A percentile compares a stretch with the other conserved stretches of the same genome.
These are phyloP conservation scores for Tupaia chinensis DNA, from an alignment of 2,113 vertebrate genomes.

Conservation along the genomic window DNA sequence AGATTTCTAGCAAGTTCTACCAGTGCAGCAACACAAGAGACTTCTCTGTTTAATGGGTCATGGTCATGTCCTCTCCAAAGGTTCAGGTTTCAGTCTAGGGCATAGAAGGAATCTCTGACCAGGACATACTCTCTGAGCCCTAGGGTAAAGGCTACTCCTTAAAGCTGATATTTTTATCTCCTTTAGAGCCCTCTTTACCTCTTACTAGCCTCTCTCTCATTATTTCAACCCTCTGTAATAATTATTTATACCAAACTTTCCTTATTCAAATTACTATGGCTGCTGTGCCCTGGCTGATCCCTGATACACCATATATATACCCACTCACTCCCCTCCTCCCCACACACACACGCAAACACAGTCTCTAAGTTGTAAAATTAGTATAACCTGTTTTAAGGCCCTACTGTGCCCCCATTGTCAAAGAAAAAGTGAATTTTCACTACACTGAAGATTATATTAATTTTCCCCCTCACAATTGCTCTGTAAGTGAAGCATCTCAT, in stretches of 20 bases:
- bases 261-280: background rate
- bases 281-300: background rate
- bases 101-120: background rate
- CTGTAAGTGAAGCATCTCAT: background rate
- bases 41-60: background rate
- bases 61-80: background rate
- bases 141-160: background rate
- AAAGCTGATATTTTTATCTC: background rate
- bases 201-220: background rate
- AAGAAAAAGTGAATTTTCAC: background rate
- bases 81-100: background rate
- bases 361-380: background rate
- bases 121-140: background rate
- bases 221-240: background rate
- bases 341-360: background rate
- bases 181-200: background rate
- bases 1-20: background rate
- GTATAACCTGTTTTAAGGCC: background rate
- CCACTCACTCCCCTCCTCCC: background rate
- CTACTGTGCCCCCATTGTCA: background rate
- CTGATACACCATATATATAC: background rate
- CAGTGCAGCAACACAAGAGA: background rate
- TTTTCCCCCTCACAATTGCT: background rate
- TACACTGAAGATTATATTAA: background rate
- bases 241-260: background rate